A percentile compares a stretch with the other conserved stretches of the same genome.
Evolutionary conservation across 2,113 vertebrate genomes (phyloP).

Genomic region (Colius striatus): DNA sequence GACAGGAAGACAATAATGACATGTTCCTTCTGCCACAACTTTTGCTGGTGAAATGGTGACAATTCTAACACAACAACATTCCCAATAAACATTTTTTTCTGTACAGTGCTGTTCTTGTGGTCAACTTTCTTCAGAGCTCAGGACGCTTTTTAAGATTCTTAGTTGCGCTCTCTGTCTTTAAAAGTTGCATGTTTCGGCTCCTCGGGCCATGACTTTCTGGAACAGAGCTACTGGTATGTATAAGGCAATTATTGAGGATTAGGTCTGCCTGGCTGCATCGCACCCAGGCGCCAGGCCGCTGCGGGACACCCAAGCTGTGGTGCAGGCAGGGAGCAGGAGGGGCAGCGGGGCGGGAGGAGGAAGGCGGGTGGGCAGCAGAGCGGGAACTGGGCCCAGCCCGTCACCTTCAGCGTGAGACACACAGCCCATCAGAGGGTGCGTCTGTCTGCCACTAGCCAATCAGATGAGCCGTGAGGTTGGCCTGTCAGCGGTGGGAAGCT

Average conservation of each 20-base stretch:
- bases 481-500: accelerated
- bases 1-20: neutral
- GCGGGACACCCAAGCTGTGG: accelerated
- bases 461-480: neutral
- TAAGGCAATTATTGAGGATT: neutral
- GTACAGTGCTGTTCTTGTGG: neutral
- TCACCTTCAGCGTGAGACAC: neutral
- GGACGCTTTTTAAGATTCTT: neutral
- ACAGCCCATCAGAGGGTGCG: neutral
- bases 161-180: neutral
- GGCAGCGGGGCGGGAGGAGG: neutral
- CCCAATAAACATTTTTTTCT: slow-evolving; percentile 71
- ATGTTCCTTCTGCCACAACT: neutral
- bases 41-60: slow-evolving; percentile 12
- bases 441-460: neutral
- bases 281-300: neutral
- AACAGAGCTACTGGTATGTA: slow-evolving; percentile 17
- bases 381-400: neutral
- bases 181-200: neutral
- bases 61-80: neutral
- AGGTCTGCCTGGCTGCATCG: neutral
- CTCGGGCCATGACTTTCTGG: neutral
- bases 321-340: too few relatives aligned
- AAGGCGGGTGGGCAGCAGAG: neutral
- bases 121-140: slow-evolving; percentile 10